Conservation (phyloP, 2,797 vertebrate species). For the Hybognathus amarus region DNA sequence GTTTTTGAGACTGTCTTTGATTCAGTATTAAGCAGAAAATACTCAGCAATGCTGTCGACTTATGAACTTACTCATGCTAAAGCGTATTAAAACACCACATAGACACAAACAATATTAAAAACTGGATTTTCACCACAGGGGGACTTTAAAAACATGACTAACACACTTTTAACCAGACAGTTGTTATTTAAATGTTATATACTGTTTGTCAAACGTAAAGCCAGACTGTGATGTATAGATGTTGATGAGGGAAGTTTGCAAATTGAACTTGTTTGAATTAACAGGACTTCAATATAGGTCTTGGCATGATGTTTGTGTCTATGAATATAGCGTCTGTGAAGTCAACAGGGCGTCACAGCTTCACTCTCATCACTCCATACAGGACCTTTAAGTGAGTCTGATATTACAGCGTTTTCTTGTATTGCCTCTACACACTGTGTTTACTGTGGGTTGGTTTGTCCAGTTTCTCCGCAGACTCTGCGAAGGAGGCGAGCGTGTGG, state of each 20-base stretch:
- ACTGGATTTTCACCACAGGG: too few relatives aligned
- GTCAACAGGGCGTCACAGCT: conserved; percentile 68
- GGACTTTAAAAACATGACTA: neutral
- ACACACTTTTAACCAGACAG: too few relatives aligned
- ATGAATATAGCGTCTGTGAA: conserved; percentile 75
- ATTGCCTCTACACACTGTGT: neutral
- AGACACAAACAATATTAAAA: too few relatives aligned
- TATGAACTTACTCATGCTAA: too few relatives aligned
- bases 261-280: conserved; percentile 4
- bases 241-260: neutral
- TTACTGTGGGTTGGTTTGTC: neutral
- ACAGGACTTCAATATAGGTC: conserved; percentile 71
- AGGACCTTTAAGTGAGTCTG: conserved; percentile 72
- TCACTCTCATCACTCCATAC: conserved; percentile 77
- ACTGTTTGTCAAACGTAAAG: neutral
- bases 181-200: neutral
- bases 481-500: conserved; percentile 71
- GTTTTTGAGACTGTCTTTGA: too few relatives aligned
- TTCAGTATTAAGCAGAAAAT: too few relatives aligned
- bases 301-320: conserved; percentile 73
- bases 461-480: conserved; percentile 76
- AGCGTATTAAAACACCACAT: too few relatives aligned
- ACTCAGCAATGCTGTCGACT: too few relatives aligned
- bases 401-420: too few relatives aligned
- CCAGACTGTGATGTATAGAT: neutral